These are phyloP conservation scores for Festucalex cinctus DNA, from an alignment of 2,113 vertebrate species.

Conservation along the genomic window DNA sequence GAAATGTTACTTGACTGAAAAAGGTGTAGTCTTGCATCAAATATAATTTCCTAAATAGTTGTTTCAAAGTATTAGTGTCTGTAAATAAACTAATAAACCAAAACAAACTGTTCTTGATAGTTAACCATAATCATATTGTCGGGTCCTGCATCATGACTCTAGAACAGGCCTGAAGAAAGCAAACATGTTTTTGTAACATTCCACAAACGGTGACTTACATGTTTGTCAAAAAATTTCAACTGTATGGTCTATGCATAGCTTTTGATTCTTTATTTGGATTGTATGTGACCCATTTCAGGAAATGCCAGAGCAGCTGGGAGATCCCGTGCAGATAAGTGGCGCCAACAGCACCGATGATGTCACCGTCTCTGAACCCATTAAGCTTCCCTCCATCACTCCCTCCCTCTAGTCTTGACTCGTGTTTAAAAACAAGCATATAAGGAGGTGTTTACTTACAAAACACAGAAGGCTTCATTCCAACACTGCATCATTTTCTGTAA, in stretches of 20 bases:
- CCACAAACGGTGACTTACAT: neutral
- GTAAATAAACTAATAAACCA: neutral
- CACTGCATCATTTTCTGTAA: neutral
- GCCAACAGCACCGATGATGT: conserved; percentile 55
- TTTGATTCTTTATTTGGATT: conserved; percentile 12
- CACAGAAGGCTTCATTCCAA: conserved; percentile 6
- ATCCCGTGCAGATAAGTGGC: conserved; percentile 65
- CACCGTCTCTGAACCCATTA: conserved; percentile 36
- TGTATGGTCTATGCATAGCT: neutral
- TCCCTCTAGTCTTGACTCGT: neutral
- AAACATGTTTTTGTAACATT: neutral
- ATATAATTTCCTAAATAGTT: neutral
- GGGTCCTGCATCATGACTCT: neutral
- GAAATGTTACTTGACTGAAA: neutral
- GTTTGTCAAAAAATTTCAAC: neutral
- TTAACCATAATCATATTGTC: neutral
- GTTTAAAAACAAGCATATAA: neutral
- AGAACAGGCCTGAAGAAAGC: neutral
- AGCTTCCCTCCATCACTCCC: neutral
- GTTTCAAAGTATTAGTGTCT: neutral
- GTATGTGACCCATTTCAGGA: conserved; percentile 44
- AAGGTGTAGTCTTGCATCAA: neutral
- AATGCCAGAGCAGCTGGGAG: conserved; percentile 63
- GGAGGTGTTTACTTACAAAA: conserved; percentile 38
- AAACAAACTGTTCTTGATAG: neutral